These are phyloP conservation scores for Apeltes quadracus DNA, from an alignment of 2,113 vertebrate genomes.

Conservation along the genomic window DNA sequence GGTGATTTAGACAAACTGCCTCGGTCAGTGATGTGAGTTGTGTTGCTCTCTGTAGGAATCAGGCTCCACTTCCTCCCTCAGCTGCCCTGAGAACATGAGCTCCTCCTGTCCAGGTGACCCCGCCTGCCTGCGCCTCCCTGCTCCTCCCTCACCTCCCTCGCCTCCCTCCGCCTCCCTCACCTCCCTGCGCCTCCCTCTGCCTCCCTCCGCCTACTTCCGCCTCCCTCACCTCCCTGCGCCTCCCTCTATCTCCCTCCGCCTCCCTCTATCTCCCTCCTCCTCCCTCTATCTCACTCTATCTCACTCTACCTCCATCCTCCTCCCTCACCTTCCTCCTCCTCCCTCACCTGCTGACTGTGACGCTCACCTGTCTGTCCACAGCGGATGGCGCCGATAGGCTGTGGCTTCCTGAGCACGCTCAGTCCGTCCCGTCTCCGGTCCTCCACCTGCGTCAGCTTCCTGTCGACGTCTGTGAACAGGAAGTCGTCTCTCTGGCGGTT, in stretches of 20 bases:
- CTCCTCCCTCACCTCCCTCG: neutral
- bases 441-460: slow-evolving; percentile 64
- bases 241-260: no score
- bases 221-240: neutral
- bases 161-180: neutral
- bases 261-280: no score
- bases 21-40: neutral
- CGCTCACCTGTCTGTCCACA: slow-evolving; percentile 1
- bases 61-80: slow-evolving; percentile 6
- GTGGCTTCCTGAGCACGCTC: slow-evolving; percentile 55
- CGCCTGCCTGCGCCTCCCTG: no score
- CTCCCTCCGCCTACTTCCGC: no score
- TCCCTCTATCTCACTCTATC: no score
- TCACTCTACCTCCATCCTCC: no score
- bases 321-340: no score
- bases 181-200: neutral
- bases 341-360: neutral
- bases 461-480: slow-evolving; percentile 60
- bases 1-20: neutral
- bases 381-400: slow-evolving; percentile 5
- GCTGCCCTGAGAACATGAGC: slow-evolving; percentile 58
- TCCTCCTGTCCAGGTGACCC: slow-evolving; percentile 51
- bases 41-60: slow-evolving; percentile 29
- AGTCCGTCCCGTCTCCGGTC: slow-evolving; percentile 54
- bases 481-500: slow-evolving; percentile 56